Base-by-base conservation (phyloP, 2,113 vertebrate species). In the Burhinus bistriatus region DNA sequence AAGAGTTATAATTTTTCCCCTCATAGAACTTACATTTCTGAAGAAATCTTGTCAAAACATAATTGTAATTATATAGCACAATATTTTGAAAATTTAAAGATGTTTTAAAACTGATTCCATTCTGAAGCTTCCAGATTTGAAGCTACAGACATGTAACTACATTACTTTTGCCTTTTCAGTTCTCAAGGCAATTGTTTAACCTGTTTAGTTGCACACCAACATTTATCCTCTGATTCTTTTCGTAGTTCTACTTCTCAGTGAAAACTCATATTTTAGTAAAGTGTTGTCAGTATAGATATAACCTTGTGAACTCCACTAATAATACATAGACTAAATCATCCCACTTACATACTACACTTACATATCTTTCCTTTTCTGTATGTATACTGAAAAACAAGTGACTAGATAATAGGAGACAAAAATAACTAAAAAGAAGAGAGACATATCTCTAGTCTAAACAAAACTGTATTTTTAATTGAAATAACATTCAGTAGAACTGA, bases 401-500 rank as follows among this genome's bases (percentile, higher is more conserved):
- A 69, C 73, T 95, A 75, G 91, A 93, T 83, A 92, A 96, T 73
- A 44, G 68, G 73, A 92, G 83, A 70, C 55, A 96, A 95, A 97
- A 97, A 97, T 85, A 95, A 54, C 90, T 75, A 80, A 93, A 93
- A 94, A 93, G 80, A 89, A 65, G 32, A 73, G 79, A 92, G 70
- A 54, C 17, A 3, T 62, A 91, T 90, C 95, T 85, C 68, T 89
- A 58, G 76, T 92, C 92, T 92, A 97, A 98, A 98, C 95, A 96
- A 97, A 97, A 96, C 97, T 94, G 91, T 94, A 88, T 97, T 98
- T 98, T 97, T 96, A 96, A 96, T 96, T 93, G 96, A 97, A 97
- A 97, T 95, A 96, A 93, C 96, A 96, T 95, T 98, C 97, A 97
- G 93, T 95, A 94, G 96, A 97, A 97, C 90, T 14, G 79, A 96